Evolutionary conservation across 2,888 invertebrate species (phyloP), one percentile per base, ranked within the genome.

Genomic region (Scaptomyza reducta): DNA sequence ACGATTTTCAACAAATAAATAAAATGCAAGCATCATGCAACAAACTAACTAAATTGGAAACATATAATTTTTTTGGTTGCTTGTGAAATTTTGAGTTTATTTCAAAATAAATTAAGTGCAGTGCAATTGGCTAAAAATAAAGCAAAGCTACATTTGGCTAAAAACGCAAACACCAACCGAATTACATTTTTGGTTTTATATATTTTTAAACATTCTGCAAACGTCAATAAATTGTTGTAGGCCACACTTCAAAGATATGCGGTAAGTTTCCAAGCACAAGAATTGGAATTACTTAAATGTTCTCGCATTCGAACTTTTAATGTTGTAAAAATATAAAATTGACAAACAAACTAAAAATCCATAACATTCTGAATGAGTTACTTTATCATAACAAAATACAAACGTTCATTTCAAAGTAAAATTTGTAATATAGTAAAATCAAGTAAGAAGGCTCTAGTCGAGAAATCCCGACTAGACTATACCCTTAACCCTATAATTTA

Each of bases 1-100:
- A 89, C 88, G 87, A 83, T 74, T 77, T 73, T 69, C 62, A 69
- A 69, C 47, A 58, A 51, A 55, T 31, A 61, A 18, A 47, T 56
- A 62, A 54, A 27, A 54, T 31, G 51, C 16, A 51, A n/a, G 57
- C n/a, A 49, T 33, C 18, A 10, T 33, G 18, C 47, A 65, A 57
- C 45, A 41, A 53, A 55, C 4, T 10, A 10, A 59, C 16, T 61
- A 50, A 79, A 87, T 87, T 87, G 70, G 82, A 74, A 77, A 64
- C 79, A 70, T 54, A 54, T 25, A 76, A 67, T 66, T 58, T 55
- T 51, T 63, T 73, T 73, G 41, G 63, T 63, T 74, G 78, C 74
- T 73, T 77, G 78, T 77, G 67, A 66, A 62, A 59, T 56, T 73
- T 77, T 65, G 1, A 57, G 59, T 60, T 71, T 29, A 18, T 33